These are phyloP conservation scores for Labeo calbasu DNA, from an alignment of 2,797 vertebrate species.

Conservation along the genomic window DNA sequence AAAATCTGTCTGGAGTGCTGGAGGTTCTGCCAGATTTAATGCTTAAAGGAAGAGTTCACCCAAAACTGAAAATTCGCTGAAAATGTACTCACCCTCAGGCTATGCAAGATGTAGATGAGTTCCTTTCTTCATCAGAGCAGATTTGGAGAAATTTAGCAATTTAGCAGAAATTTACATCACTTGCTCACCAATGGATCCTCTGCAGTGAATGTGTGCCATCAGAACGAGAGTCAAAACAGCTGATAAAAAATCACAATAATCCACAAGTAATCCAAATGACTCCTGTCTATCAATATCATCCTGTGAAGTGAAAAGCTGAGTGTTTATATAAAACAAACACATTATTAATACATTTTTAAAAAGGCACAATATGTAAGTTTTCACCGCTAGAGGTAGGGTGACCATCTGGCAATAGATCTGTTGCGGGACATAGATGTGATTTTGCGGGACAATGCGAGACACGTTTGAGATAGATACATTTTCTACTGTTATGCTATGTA, in stretches of 20 bases:
- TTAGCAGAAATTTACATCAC: background rate
- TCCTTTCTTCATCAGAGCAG: background rate
- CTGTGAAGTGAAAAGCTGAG: background rate
- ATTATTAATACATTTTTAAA: background rate
- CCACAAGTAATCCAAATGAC: background rate
- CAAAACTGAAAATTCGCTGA: background rate
- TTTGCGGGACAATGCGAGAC: too few species aligned
- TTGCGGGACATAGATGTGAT: too few species aligned
- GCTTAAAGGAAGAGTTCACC: background rate
- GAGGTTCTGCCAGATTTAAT: conserved; percentile 7
- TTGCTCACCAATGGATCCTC: background rate
- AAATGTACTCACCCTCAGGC: background rate
- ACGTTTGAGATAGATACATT: too few species aligned
- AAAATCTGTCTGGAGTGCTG: conserved; percentile 5
- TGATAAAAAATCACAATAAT: background rate
- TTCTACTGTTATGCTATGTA: too few species aligned
- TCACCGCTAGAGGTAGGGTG: too few species aligned
- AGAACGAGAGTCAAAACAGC: background rate
- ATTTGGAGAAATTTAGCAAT: background rate
- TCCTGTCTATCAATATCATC: background rate
- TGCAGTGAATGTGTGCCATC: background rate
- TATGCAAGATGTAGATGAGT: background rate
- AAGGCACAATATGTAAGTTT: too few species aligned
- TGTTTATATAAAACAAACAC: background rate
- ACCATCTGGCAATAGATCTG: too few species aligned